These are phyloP conservation scores for Laticauda colubrina DNA, from an alignment of 2,113 vertebrate genomes.

Conservation along the genomic window DNA sequence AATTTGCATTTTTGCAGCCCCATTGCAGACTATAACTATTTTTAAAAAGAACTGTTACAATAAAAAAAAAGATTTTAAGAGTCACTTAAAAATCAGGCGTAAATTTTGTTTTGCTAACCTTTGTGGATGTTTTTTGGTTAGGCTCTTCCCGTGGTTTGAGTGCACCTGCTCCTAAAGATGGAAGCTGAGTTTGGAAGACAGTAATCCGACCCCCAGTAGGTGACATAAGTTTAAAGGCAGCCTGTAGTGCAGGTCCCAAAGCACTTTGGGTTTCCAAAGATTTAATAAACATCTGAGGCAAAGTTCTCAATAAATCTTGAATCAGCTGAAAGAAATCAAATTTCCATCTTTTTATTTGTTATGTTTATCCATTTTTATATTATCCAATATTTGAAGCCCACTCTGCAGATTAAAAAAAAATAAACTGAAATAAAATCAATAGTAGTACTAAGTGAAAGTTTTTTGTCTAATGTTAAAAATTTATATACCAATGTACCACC, in stretches of 20 bases:
- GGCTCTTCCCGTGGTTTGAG: constrained; percentile 91
- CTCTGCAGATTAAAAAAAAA: not conserved
- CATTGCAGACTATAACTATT: not conserved
- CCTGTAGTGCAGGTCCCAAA: constrained; percentile 90
- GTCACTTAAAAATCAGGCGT: not conserved
- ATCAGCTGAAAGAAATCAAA: constrained; percentile 79
- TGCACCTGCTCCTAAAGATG: constrained; percentile 85
- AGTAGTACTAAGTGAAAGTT: not conserved
- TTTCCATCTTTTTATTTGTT: not conserved
- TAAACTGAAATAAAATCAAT: not conserved
- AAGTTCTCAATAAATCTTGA: constrained; percentile 86
- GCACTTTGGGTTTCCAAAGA: constrained; percentile 95
- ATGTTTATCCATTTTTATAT: not conserved
- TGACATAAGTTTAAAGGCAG: constrained; percentile 91
- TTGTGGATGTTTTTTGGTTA: constrained; percentile 85
- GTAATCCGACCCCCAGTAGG: constrained; percentile 92
- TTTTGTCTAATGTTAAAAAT: not conserved
- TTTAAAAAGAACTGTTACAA: not conserved
- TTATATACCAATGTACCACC: not conserved
- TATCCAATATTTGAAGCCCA: not conserved
- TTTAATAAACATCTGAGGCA: constrained; percentile 90
- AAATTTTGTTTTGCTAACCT: constrained; percentile 71
- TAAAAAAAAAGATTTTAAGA: not conserved
- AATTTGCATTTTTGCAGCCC: not conserved
- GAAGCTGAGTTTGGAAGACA: constrained; percentile 95